phyloP scores from a whole-genome alignment of 2,113 vertebrate genomes.

The Sorex fumeus region DNA sequence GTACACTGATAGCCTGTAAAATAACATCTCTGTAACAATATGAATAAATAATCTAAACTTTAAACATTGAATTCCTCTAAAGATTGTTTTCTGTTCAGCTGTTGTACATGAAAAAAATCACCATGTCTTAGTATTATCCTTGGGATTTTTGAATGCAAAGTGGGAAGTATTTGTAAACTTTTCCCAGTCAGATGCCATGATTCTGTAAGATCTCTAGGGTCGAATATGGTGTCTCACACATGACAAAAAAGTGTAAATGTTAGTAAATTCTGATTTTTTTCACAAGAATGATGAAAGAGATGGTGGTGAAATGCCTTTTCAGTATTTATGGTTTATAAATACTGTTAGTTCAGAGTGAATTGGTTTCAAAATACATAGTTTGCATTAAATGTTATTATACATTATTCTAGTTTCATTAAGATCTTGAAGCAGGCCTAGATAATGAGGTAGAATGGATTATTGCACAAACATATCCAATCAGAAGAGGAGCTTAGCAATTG shows the following conservation, averaged over 20 bases:
- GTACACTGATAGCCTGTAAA: not conserved
- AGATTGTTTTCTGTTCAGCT: slow-evolving; percentile 4
- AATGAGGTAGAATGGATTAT: not conserved
- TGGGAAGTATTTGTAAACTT: not conserved
- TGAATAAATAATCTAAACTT: slow-evolving; percentile 32
- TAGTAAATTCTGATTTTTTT: not conserved
- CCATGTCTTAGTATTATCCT: slow-evolving; percentile 4
- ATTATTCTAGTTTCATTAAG: not conserved
- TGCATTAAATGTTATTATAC: slow-evolving; percentile 18
- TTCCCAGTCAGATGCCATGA: not conserved
- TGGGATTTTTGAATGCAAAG: not conserved
- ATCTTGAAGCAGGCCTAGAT: not conserved
- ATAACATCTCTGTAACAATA: slow-evolving; percentile 23
- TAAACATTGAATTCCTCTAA: not conserved
- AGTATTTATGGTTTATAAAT: slow-evolving; percentile 30
- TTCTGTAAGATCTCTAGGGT: not conserved
- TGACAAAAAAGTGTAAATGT: not conserved
- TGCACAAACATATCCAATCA: not conserved
- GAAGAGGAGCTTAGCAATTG: not conserved
- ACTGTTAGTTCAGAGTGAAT: not conserved
- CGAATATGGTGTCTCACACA: not conserved
- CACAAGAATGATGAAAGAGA: not conserved
- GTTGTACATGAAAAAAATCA: not conserved
- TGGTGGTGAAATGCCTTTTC: not conserved
- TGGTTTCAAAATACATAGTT: not conserved